Conservation (phyloP, 2,797 vertebrate species). For the Parotocinclus haroldoi region DNA sequence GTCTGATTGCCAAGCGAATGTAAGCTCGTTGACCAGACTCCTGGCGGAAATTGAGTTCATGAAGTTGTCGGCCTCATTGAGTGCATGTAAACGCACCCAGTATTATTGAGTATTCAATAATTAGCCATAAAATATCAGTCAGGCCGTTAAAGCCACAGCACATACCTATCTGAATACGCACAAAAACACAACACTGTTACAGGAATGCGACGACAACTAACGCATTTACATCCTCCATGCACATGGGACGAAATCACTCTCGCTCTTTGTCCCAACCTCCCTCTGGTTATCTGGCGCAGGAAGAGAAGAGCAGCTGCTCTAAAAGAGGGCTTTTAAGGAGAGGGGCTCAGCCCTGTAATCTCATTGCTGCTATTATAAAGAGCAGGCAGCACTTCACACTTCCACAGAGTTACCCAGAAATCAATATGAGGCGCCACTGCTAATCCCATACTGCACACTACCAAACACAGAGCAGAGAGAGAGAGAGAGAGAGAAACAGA, state of each 20-base stretch:
- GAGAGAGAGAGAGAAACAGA: conserved; percentile 2
- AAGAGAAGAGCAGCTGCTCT: conserved; percentile 2
- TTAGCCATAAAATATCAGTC: too few relatives aligned
- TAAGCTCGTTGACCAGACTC: too few relatives aligned
- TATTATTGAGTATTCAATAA: too few relatives aligned
- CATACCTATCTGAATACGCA: too few relatives aligned
- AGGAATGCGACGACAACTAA: not conserved
- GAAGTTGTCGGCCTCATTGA: too few relatives aligned
- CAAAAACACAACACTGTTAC: too few relatives aligned
- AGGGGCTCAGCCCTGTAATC: conserved; percentile 36
- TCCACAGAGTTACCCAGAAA: conserved; percentile 23
- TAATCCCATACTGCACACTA: conserved; percentile 25
- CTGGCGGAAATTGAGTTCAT: too few relatives aligned
- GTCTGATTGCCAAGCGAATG: too few relatives aligned
- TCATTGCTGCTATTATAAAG: conserved; percentile 44
- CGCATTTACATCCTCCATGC: not conserved
- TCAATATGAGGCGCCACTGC: conserved; percentile 28
- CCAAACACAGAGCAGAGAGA: conserved; percentile 8
- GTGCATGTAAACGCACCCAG: too few relatives aligned
- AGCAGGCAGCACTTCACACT: conserved; percentile 31
- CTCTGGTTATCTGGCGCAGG: conserved; percentile 7
- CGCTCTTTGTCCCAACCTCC: not conserved
- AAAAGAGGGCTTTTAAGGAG: conserved; percentile 24
- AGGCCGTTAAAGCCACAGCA: too few relatives aligned
- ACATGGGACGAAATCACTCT: not conserved